Evolutionary conservation across 2,888 invertebrate genomes (phyloP).

Genomic region (Drosophila setosimentum): DNA sequence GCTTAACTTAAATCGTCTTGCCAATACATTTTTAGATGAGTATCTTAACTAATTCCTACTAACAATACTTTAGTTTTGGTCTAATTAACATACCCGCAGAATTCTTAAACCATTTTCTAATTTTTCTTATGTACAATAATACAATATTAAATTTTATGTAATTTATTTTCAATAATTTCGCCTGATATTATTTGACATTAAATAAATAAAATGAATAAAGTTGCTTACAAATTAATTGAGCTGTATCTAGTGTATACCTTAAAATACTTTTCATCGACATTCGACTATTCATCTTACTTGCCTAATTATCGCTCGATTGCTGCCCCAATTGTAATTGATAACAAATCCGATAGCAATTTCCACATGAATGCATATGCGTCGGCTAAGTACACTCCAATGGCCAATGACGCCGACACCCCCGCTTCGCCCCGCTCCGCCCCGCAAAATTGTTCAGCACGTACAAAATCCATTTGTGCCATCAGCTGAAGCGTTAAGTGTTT

Average conservation of each 20-base stretch:
- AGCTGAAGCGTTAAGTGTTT: constrained; percentile 70
- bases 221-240: neutral
- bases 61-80: neutral
- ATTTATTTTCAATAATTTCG: too few relatives aligned
- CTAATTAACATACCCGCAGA: neutral
- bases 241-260: neutral
- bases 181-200: neutral
- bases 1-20: too few relatives aligned
- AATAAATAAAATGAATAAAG: neutral
- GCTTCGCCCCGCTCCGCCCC: neutral
- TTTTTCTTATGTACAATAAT: neutral
- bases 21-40: too few relatives aligned
- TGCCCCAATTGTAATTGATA: constrained; percentile 12
- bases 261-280: neutral
- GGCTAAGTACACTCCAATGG: constrained; percentile 42
- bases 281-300: neutral
- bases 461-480: constrained; percentile 51
- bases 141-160: neutral
- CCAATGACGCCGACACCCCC: constrained; percentile 44
- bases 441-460: constrained; percentile 7
- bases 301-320: constrained; percentile 5
- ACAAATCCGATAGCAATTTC: constrained; percentile 21
- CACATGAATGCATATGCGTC: constrained; percentile 23
- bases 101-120: neutral
- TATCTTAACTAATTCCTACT: neutral